Conservation (phyloP, 1,140 invertebrate genomes). For the Trichonephila clavata region DNA sequence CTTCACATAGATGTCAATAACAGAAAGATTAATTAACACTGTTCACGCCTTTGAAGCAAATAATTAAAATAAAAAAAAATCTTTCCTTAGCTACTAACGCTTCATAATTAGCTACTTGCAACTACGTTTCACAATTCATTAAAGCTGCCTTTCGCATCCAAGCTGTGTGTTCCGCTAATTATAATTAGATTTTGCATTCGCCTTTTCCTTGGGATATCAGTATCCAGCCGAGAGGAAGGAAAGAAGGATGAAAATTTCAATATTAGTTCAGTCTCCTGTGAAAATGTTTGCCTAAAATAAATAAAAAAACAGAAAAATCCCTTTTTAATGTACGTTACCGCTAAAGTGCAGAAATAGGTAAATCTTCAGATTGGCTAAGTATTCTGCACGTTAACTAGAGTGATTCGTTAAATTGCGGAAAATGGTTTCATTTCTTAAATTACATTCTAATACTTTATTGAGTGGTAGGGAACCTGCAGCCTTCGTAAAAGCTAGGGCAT, state of each 20-base stretch:
- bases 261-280: not conserved
- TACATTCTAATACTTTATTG: no score
- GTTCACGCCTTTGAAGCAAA: not conserved
- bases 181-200: not conserved
- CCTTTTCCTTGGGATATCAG: not conserved
- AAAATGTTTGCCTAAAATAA: no score
- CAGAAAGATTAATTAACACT: slow-evolving; percentile 37
- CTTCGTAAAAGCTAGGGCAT: no score
- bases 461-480: no score
- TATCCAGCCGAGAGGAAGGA: not conserved
- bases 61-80: not conserved
- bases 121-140: slow-evolving; percentile 44
- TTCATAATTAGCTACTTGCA: slow-evolving; percentile 33
- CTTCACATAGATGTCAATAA: not conserved
- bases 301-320: no score
- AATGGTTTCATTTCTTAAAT: no score
- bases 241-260: not conserved
- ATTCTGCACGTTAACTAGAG: no score
- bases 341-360: no score
- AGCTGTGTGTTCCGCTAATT: slow-evolving; percentile 56
- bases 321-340: no score
- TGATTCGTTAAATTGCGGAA: no score
- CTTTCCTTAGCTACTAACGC: not conserved
- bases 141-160: not conserved
- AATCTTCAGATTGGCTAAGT: no score